Evolutionary conservation across 2,113 vertebrate species (phyloP), one percentile per base, ranked within the genome.

Genomic region (Catharus bicknelli): DNA sequence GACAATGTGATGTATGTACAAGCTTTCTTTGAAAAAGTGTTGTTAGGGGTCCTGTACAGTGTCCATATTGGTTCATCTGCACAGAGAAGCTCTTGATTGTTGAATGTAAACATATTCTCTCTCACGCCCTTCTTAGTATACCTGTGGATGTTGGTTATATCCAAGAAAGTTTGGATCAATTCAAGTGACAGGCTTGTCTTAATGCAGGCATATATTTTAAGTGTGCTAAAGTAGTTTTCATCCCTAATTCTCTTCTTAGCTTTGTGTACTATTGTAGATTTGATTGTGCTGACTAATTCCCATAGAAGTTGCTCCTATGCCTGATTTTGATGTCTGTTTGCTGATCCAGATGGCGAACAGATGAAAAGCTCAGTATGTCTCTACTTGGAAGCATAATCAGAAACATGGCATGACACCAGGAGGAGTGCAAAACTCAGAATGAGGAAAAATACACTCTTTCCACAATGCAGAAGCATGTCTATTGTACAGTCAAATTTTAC

Each of bases 281-380:
- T 94, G 32, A 40, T 81, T 88, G 34, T 64, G 55, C 64, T 95
- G 86, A 88, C 30, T 93, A 57, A 92, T 89, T 89, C 57, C 40
- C 21, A 5, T 43, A 40, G 18, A 89, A 81, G 16, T 86, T 94
- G 47, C 38, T 92, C 40, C 81, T 81, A 6, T 43, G 36, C 27
- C 26, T 88, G 69, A 53, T 58, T 95, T 92, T 90, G 38, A 59
- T 92, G 25, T 77, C 17, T 80, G 32, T 69, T 94, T 92, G 89
- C 76, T 88, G 73, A 81, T 94, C 80, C 91, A 95, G 91, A 92
- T 94, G 89, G 89, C 81, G 93, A 95, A 29, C 77, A 96, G 83
- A 88, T 95, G 77, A 96, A 86, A 95, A 94, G 80, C 94, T 95
- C 94, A 90, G 91, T 92, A 70, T 88, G 83, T 62, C 59, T 88